A percentile compares a stretch with the other conserved stretches of the same genome.
phyloP scores from a whole-genome alignment of 2,113 vertebrate genomes.

The Odontesthes bonariensis region DNA sequence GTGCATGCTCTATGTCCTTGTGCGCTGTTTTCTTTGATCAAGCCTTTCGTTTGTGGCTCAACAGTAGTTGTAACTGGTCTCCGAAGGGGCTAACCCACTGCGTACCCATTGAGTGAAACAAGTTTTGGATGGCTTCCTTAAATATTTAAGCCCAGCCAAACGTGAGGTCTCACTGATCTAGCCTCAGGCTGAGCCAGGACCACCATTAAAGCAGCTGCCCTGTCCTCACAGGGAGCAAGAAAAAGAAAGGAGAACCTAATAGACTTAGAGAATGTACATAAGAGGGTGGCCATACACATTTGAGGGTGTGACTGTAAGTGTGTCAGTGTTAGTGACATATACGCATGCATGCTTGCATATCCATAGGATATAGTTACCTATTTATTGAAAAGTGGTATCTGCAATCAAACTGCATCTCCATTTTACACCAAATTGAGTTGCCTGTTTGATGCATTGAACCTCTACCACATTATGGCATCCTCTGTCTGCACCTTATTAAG shows the following conservation, averaged over 20 bases:
- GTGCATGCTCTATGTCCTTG: conserved; percentile 6
- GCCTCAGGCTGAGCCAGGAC: conserved; percentile 61
- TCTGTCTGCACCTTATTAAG: conserved; percentile 48
- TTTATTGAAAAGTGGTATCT: conserved; percentile 20
- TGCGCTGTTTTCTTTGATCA: conserved; percentile 54
- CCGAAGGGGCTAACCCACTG: conserved; percentile 64
- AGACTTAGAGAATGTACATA: conserved; percentile 23
- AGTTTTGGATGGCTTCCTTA: conserved; percentile 66
- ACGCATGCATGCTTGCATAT: conserved; percentile 13
- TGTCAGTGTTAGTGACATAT: conserved; percentile 20
- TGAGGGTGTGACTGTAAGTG: conserved; percentile 18
- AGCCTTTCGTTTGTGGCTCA: conserved; percentile 55
- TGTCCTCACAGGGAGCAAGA: conserved; percentile 26
- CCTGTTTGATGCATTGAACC: conserved; percentile 23
- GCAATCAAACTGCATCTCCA: conserved; percentile 2
- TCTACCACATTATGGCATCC: conserved; percentile 43
- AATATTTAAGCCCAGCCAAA: conserved; percentile 67
- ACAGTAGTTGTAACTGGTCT: conserved; percentile 72
- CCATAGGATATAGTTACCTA: conserved; percentile 43
- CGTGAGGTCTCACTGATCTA: conserved; percentile 51
- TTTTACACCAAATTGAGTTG: conserved; percentile 26
- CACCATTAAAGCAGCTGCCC: conserved; percentile 53
- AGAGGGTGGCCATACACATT: conserved; percentile 15
- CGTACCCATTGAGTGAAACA: conserved; percentile 58
- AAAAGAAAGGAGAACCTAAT: conserved; percentile 28